Percentiles rank a stretch among this genome's conserved stretches.
These are phyloP conservation scores for Lingula anatina DNA, from an alignment of 2,888 invertebrate genomes.

Conservation along the genomic window DNA sequence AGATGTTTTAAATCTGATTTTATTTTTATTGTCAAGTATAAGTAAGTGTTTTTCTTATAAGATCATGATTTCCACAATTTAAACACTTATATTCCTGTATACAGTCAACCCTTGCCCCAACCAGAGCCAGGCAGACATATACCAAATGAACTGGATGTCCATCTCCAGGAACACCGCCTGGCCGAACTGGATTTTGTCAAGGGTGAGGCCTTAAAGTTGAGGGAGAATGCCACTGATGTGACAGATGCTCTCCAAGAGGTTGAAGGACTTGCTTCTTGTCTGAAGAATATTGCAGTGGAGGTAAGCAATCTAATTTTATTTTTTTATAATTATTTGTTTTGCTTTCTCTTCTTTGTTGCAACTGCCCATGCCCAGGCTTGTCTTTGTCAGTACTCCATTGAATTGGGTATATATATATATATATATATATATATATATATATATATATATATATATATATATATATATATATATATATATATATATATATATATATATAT, in stretches of 20 bases:
- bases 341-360: too few species aligned
- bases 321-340: too few species aligned
- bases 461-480: too few species aligned
- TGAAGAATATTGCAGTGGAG: conserved; percentile 46
- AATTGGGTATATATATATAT: too few species aligned
- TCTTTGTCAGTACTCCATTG: too few species aligned
- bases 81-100: too few species aligned
- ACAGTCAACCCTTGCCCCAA: conserved; percentile 42
- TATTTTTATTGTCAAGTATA: background rate
- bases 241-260: conserved; percentile 44
- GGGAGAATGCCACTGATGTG: conserved; percentile 49
- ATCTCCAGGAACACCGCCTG: conserved; percentile 31
- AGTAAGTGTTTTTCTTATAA: too few species aligned
- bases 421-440: too few species aligned
- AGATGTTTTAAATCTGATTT: background rate
- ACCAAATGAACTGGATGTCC: conserved; percentile 47
- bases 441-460: too few species aligned
- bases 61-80: too few species aligned
- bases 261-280: conserved; percentile 34
- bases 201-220: conserved; percentile 34
- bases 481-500: too few species aligned
- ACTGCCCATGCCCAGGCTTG: too few species aligned
- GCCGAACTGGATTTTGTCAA: conserved; percentile 33
- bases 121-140: conserved; percentile 38
- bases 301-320: conserved; percentile 18